A percentile compares a stretch with the other conserved stretches of the same genome.
Evolutionary conservation across 2,888 invertebrate genomes (phyloP).

Genomic region (Drosophila atroscutellata): DNA sequence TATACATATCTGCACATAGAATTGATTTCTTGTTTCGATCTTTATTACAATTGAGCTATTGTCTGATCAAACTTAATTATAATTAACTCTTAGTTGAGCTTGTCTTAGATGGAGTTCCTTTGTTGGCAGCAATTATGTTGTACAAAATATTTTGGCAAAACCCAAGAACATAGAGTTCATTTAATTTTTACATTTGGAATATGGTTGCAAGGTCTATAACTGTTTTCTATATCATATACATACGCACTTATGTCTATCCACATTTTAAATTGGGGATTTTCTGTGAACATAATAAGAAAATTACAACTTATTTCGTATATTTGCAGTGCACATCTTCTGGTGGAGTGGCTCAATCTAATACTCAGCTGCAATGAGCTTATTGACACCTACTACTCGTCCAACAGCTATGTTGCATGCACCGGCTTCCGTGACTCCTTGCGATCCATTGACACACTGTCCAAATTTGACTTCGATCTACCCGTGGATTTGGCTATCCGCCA

Average conservation of each 20-base stretch:
- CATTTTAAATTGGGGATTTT: neutral
- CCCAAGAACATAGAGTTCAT: neutral
- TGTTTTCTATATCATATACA: neutral
- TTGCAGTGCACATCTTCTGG: slow-evolving; percentile 93
- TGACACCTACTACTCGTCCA: slow-evolving; percentile 92
- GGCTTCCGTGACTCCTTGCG: slow-evolving; percentile 98
- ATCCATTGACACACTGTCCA: slow-evolving; percentile 94
- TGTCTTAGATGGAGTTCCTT: neutral
- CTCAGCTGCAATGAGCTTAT: slow-evolving; percentile 93
- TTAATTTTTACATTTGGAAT: neutral
- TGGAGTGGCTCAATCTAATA: slow-evolving; percentile 97
- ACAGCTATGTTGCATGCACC: slow-evolving; percentile 98
- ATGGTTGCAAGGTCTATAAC: neutral
- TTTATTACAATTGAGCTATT: neutral
- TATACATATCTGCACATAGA: neutral
- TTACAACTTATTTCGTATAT: neutral
- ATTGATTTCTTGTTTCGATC: neutral
- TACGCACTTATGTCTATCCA: neutral
- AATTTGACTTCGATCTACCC: slow-evolving; percentile 95
- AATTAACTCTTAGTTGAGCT: neutral
- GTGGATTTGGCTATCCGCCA: slow-evolving; percentile 98
- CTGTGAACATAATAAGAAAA: neutral
- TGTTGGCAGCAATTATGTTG: neutral
- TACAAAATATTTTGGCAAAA: neutral
- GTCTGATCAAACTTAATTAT: neutral